Conservation (phyloP, 2,888 invertebrate species). For the Plusia festucae region DNA sequence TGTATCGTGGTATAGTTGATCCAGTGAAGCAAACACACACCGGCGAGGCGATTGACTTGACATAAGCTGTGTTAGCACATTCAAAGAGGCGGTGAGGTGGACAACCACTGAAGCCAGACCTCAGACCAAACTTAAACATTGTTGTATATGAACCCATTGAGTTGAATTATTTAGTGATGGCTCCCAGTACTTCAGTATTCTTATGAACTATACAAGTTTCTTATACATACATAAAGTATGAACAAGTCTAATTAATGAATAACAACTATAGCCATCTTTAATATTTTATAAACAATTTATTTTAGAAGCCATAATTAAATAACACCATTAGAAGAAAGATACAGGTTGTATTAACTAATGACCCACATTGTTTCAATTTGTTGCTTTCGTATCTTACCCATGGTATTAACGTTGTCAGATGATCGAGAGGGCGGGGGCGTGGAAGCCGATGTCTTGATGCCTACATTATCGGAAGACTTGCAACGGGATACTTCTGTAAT, state of each 20-base stretch:
- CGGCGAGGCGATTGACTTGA: constrained; percentile 53
- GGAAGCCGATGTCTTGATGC: constrained; percentile 70
- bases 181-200: no score
- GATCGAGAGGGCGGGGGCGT: constrained; percentile 86
- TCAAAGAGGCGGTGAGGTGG: constrained; percentile 63
- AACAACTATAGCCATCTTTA: background rate
- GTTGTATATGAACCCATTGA: constrained; percentile 14
- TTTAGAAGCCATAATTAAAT: background rate
- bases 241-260: no score
- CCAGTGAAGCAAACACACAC: constrained; percentile 53
- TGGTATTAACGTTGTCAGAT: constrained; percentile 85
- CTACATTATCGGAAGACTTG: constrained; percentile 86
- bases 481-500: constrained; percentile 84
- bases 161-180: background rate
- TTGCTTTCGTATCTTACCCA: constrained; percentile 72
- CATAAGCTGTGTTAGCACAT: constrained; percentile 72
- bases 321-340: background rate
- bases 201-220: background rate
- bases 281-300: background rate
- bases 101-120: constrained; percentile 52
- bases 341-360: background rate
- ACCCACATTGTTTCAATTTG: background rate
- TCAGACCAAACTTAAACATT: constrained; percentile 23
- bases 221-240: no score
- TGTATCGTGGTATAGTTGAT: constrained; percentile 25